A percentile compares a stretch with the other conserved stretches of the same genome.
Evolutionary conservation across 2,113 vertebrate species (phyloP).

Genomic region (Periophthalmodon schlosseri): DNA sequence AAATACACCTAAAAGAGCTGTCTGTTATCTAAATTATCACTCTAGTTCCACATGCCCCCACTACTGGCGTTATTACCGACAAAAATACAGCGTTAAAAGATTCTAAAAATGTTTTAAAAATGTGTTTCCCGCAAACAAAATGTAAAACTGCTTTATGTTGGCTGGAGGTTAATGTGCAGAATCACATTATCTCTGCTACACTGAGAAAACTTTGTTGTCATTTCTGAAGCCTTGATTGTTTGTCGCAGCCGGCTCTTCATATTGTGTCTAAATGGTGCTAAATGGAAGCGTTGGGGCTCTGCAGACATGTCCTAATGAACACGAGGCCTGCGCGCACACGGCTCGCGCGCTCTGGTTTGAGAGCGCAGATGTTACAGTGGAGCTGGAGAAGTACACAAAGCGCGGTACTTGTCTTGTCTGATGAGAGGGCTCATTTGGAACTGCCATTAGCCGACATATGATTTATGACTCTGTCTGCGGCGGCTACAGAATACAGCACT

Average conservation of each 20-base stretch:
- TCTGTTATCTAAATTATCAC: neutral
- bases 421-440: conserved; percentile 78
- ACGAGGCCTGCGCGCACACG: conserved; percentile 42
- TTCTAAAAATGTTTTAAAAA: neutral
- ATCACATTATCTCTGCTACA: neutral
- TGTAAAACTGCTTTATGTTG: neutral
- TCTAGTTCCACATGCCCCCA: neutral
- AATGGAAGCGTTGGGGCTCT: conserved; percentile 57
- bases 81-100: neutral
- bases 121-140: neutral
- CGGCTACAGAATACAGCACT: conserved; percentile 42
- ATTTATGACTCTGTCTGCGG: conserved; percentile 68
- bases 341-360: conserved; percentile 46
- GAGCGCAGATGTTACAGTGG: conserved; percentile 70
- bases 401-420: conserved; percentile 77
- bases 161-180: neutral
- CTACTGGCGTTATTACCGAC: neutral
- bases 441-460: conserved; percentile 72
- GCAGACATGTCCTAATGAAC: conserved; percentile 62
- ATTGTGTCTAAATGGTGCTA: conserved; percentile 37
- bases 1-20: neutral
- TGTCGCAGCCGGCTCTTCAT: conserved; percentile 35
- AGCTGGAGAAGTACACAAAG: conserved; percentile 73
- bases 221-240: conserved; percentile 28
- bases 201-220: neutral